phyloP scores from a whole-genome alignment of 2,113 vertebrate species.

The Triplophysa dalaica region DNA sequence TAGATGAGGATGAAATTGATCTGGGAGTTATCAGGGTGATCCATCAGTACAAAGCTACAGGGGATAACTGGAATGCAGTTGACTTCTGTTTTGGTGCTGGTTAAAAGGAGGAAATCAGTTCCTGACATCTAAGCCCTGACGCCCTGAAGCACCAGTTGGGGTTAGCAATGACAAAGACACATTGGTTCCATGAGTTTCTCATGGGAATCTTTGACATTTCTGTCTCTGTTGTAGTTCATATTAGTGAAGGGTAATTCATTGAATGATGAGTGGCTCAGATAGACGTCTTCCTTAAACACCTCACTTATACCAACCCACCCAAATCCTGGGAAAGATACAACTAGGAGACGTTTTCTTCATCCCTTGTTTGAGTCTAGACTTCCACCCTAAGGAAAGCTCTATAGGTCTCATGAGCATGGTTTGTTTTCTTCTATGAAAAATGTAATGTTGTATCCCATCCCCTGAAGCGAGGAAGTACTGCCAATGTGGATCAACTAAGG shows the following conservation, averaged over 20 bases:
- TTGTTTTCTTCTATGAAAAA: conserved; percentile 34
- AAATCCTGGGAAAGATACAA: neutral
- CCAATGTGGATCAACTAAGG: conserved; percentile 20
- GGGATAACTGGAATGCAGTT: conserved; percentile 4
- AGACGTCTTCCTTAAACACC: neutral
- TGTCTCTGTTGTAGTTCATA: too few species aligned
- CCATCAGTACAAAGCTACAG: conserved; percentile 7
- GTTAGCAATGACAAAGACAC: neutral
- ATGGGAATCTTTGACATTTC: neutral
- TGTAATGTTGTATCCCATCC: neutral
- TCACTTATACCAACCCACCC: conserved; percentile 8
- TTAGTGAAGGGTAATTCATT: too few species aligned
- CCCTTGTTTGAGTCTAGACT: neutral
- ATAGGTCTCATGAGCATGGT: neutral
- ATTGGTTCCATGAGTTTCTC: neutral
- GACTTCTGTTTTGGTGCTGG: neutral
- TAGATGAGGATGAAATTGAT: conserved; percentile 25
- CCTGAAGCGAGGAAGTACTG: conserved; percentile 22
- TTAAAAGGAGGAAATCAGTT: conserved; percentile 9
- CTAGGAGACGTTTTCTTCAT: conserved; percentile 4
- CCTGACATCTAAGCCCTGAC: neutral
- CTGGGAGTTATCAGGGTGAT: conserved; percentile 32
- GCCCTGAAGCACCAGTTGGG: neutral
- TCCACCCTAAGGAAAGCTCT: neutral
- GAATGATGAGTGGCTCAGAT: too few species aligned